Percentiles rank a stretch among this genome's conserved stretches.
These are phyloP conservation scores for Apogon hyalosoma DNA, from an alignment of 2,797 vertebrate genomes.

Conservation along the genomic window DNA sequence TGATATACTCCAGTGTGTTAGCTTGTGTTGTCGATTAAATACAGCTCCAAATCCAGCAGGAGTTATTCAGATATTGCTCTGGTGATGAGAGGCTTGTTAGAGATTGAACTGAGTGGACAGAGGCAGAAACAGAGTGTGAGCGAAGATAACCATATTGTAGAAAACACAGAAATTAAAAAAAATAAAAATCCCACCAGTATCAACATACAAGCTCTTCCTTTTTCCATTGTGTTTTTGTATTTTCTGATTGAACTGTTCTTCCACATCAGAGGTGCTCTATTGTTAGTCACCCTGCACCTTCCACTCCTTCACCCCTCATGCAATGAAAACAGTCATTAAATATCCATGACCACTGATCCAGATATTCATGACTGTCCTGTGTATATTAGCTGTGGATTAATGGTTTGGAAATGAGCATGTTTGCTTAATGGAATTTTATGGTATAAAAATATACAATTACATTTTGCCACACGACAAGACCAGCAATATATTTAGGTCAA, in stretches of 20 bases:
- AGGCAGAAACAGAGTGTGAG: neutral
- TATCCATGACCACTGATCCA: conserved; percentile 35
- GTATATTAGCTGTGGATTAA: conserved; percentile 6
- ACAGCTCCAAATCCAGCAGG: conserved; percentile 7
- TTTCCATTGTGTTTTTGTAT: neutral
- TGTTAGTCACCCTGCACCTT: conserved; percentile 17
- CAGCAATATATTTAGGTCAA: neutral
- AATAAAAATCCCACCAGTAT: neutral
- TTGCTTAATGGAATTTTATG: neutral
- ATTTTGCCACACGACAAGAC: neutral
- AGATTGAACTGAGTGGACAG: neutral
- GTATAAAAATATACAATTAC: neutral
- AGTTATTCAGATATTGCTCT: neutral
- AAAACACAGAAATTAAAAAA: neutral
- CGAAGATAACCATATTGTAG: neutral
- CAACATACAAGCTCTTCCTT: neutral
- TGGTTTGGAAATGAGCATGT: neutral
- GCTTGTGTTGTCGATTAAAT: conserved; percentile 13
- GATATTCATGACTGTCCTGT: conserved; percentile 18
- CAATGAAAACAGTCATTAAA: conserved; percentile 48
- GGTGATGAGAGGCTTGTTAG: conserved; percentile 11
- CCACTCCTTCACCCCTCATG: neutral
- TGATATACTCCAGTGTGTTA: conserved; percentile 5
- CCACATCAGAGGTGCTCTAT: conserved; percentile 17
- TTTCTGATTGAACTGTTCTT: neutral